Base-by-base conservation (phyloP, 2,888 invertebrate genomes). In the Leucania comma region DNA sequence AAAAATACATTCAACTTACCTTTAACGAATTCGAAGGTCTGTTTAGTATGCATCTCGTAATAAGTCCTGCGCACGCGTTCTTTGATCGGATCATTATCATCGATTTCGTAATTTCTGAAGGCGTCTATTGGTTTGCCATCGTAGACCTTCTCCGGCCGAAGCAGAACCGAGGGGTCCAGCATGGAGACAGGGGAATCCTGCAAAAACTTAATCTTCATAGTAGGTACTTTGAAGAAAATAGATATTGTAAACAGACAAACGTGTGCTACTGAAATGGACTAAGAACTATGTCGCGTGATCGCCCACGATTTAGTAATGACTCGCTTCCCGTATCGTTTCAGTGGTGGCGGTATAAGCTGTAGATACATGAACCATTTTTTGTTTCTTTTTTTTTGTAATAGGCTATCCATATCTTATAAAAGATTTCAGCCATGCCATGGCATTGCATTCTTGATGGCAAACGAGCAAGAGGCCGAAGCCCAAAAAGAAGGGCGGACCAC, bases 21-120 rank as follows among this genome's bases (percentile, higher is more conserved):
- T 93, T 97, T 96, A n/a, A 99, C 99, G 87, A 98, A 98, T 57
- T 98, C 98, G 0, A 98, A 98, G 0, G 98, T 98, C 94, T 98
- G 98, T 87, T 98, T 96, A 0, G 98, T 97, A 91, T 99, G 99
- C 99, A 99, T 99, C 24, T 97, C 95, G 32, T 97, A 96, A 92
- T 99, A 99, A 0, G 99, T 99, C 82, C 96, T 96, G 62, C 98
- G 97, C 6, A 99, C 99, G 56, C 98, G 96, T 89, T 97, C 97
- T 92, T 98, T 98, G 78, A 98, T 96, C 0, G 98, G 98, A 92
- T 98, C 98, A 38, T 92, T 95, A 70, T 97, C 96, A 88, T 98
- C 97, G 32, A 98, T 92, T 57, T 96, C 95, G 91, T 97, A 99
- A 92, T 98, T 97, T 3, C 99, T 96, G 93, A 98, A 99, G 63